phyloP scores from a whole-genome alignment of 1,140 invertebrate species.

The Nephila pilipes region DNA sequence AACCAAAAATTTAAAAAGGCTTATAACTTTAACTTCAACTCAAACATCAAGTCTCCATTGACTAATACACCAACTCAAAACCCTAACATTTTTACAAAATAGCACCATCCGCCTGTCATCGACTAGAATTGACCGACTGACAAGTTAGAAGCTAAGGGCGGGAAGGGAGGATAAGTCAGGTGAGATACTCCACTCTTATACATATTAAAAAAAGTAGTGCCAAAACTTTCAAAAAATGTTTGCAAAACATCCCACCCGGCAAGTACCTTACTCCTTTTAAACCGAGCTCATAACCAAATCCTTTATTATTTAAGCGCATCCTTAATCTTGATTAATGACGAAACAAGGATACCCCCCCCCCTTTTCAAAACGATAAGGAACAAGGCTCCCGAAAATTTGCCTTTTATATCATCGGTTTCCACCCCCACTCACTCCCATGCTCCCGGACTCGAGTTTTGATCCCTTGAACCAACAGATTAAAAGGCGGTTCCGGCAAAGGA shows the following conservation, averaged over 20 bases:
- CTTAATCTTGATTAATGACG: constrained; percentile 30
- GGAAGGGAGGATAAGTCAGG: background rate
- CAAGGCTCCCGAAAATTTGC: constrained; percentile 22
- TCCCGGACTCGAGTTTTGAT: background rate
- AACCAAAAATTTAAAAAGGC: background rate
- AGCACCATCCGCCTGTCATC: background rate
- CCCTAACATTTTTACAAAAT: background rate
- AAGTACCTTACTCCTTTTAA: background rate
- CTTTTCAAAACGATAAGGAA: background rate
- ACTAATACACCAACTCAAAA: background rate
- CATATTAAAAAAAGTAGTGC: background rate
- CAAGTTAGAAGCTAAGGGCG: background rate
- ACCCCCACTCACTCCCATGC: background rate
- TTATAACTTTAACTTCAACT: background rate
- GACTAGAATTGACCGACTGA: background rate
- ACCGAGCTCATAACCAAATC: constrained; percentile 21
- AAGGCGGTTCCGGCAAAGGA: constrained; percentile 39
- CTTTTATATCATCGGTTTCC: constrained; percentile 34
- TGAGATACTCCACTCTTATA: background rate
- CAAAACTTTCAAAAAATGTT: background rate
- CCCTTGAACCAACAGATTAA: constrained; percentile 37
- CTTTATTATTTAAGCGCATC: constrained; percentile 28
- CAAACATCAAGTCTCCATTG: background rate
- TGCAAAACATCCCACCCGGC: background rate
- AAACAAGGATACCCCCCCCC: background rate